Evolutionary conservation across 2,888 invertebrate species (phyloP).

Genomic region (Leucoptera coffeella): DNA sequence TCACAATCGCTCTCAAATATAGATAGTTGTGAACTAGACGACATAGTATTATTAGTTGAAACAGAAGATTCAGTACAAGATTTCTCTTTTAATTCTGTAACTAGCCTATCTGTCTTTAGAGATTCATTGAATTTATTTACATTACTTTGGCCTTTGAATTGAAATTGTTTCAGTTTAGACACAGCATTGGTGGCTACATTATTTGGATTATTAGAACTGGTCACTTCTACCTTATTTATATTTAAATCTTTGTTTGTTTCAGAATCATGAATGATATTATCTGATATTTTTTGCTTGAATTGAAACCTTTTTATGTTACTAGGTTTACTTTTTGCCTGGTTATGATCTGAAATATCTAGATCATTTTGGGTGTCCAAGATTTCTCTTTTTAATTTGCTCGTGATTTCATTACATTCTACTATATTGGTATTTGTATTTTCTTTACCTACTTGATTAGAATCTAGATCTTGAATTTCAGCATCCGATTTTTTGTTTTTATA

Average conservation of each 20-base stretch:
- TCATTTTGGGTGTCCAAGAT: too few relatives aligned
- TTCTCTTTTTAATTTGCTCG: too few relatives aligned
- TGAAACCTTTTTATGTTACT: conserved; percentile 8
- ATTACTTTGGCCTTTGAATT: conserved; percentile 21
- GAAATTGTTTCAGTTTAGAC: conserved; percentile 27
- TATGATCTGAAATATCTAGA: too few relatives aligned
- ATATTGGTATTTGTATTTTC: too few relatives aligned
- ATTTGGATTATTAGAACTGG: too few relatives aligned
- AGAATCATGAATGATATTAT: too few relatives aligned
- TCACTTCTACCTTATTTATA: too few relatives aligned
- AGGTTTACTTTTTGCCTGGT: conserved; percentile 2
- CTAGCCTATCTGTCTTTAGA: not conserved
- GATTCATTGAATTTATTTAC: conserved; percentile 18
- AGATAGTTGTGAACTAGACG: conserved; percentile 28
- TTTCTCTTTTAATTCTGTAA: conserved; percentile 2
- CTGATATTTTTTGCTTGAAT: conserved; percentile 1
- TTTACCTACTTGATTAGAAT: too few relatives aligned
- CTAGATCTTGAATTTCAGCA: not conserved
- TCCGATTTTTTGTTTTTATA: not conserved
- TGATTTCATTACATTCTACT: too few relatives aligned
- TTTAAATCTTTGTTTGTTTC: too few relatives aligned
- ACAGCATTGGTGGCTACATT: conserved; percentile 11
- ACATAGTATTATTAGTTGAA: conserved; percentile 1
- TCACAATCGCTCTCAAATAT: conserved; percentile 49
- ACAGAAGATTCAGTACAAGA: conserved; percentile 5